Evolutionary conservation across 2,797 vertebrate species (phyloP).

Genomic region (Hylomyscus alleni): DNA sequence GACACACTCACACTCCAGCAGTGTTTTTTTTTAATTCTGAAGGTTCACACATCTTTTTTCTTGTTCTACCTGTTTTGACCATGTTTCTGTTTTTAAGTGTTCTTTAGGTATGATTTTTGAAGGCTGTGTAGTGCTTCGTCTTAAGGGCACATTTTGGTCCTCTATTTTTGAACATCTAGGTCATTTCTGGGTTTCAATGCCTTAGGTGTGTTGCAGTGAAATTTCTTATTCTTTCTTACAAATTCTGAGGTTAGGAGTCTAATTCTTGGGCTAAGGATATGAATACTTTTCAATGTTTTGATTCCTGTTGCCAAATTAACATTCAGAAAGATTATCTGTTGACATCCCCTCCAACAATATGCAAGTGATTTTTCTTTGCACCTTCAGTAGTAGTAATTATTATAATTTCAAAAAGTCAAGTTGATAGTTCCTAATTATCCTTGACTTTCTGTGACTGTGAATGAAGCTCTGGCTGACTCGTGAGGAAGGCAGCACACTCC

Average conservation of each 20-base stretch:
- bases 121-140: neutral
- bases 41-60: neutral
- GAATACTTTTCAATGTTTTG: conserved; percentile 46
- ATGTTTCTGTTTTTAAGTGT: neutral
- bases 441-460: neutral
- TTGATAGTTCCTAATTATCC: neutral
- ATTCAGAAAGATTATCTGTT: conserved; percentile 62
- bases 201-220: neutral
- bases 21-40: neutral
- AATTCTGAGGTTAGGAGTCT: neutral
- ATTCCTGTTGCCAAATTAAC: conserved; percentile 11
- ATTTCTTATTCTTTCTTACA: conserved; percentile 26
- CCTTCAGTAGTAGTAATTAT: neutral
- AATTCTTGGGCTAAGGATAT: neutral
- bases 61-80: neutral
- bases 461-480: neutral
- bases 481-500: neutral
- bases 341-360: neutral
- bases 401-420: neutral
- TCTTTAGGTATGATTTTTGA: neutral
- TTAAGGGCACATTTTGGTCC: neutral
- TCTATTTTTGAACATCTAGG: neutral
- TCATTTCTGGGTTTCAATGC: neutral
- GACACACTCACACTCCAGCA: neutral
- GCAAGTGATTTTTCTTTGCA: neutral